A percentile compares a stretch with the other conserved stretches of the same genome.
phyloP scores from a whole-genome alignment of 2,113 vertebrate species.

The Kobus ellipsiprymnus region DNA sequence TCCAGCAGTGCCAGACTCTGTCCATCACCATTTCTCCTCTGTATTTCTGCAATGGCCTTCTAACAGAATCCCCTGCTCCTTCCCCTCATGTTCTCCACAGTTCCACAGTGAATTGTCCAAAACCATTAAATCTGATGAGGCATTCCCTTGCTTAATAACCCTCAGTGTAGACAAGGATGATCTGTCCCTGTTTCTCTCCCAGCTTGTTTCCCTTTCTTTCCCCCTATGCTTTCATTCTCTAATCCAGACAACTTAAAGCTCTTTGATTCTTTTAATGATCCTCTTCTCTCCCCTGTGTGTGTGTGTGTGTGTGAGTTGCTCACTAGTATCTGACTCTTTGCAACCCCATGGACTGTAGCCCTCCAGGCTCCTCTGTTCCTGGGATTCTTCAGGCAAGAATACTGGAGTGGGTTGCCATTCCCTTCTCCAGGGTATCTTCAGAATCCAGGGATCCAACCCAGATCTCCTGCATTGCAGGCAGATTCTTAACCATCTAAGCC shows the following conservation, averaged over 20 bases:
- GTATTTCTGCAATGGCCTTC: background rate
- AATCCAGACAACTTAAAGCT: background rate
- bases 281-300: background rate
- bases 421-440: background rate
- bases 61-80: no score
- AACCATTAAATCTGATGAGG: background rate
- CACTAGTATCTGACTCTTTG: background rate
- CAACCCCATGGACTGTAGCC: background rate
- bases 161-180: background rate
- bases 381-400: background rate
- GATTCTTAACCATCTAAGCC: background rate
- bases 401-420: background rate
- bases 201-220: background rate
- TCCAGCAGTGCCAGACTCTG: background rate
- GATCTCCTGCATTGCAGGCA: background rate
- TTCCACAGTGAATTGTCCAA: background rate
- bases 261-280: background rate
- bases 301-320: fast-evolving
- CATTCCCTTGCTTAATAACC: background rate
- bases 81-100: background rate
- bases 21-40: background rate
- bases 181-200: background rate
- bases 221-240: background rate
- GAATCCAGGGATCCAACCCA: background rate
- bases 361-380: background rate